Percentiles rank a stretch among this genome's conserved stretches.
These are phyloP conservation scores for Acutogordius australiensis DNA, from an alignment of 2,888 invertebrate genomes.

Conservation along the genomic window DNA sequence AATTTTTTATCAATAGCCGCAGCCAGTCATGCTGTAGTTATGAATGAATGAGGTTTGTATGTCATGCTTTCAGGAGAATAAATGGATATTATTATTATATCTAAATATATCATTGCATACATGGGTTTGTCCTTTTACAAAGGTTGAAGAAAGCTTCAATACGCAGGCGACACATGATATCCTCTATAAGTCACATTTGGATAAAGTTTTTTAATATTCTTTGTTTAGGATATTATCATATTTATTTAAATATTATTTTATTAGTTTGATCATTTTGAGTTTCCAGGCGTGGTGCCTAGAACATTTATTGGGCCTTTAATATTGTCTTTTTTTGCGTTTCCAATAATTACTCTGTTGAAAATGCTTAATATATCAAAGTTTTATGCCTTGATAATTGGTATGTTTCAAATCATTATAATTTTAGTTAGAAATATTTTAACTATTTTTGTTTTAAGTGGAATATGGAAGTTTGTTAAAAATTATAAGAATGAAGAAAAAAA, in stretches of 20 bases:
- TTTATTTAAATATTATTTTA: conserved; percentile 19
- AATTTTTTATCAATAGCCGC: too few species aligned
- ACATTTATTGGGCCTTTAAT: conserved; percentile 68
- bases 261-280: conserved; percentile 88
- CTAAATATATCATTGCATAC: too few species aligned
- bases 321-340: conserved; percentile 45
- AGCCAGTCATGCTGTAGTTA: too few species aligned
- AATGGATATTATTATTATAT: too few species aligned
- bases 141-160: conserved; percentile 98
- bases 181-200: conserved; percentile 39
- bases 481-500: conserved; percentile 27
- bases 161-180: conserved; percentile 90
- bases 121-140: conserved; percentile 81
- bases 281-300: conserved; percentile 80
- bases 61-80: too few species aligned
- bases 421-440: conserved; percentile 53
- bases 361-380: conserved; percentile 45
- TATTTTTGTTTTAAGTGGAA: conserved; percentile 40
- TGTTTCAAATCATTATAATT: conserved; percentile 22
- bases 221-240: conserved; percentile 13
- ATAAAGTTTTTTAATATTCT: conserved; percentile 13
- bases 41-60: too few species aligned
- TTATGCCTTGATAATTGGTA: conserved; percentile 43
- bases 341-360: conserved; percentile 39
- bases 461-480: conserved; percentile 41